A percentile compares a stretch with the other conserved stretches of the same genome.
These are phyloP conservation scores for Lophotis ruficrista DNA, from an alignment of 2,113 vertebrate species.

Conservation along the genomic window DNA sequence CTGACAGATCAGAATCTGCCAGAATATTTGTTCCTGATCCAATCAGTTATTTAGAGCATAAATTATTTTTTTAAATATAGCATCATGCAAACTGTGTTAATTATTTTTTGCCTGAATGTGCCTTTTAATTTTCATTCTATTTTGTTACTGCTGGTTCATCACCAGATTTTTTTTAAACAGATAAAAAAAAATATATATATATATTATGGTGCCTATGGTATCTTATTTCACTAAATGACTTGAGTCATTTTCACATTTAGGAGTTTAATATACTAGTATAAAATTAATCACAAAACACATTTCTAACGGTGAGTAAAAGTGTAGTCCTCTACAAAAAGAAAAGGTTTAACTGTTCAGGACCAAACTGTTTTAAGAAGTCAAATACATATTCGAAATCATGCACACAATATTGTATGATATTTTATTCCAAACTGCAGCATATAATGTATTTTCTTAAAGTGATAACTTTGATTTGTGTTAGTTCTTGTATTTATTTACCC, in stretches of 20 bases:
- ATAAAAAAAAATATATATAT: not conserved
- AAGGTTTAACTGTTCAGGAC: slow-evolving; percentile 2
- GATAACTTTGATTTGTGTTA: slow-evolving; percentile 31
- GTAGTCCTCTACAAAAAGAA: slow-evolving; percentile 11
- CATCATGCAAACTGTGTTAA: slow-evolving; percentile 10
- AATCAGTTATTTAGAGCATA: not conserved
- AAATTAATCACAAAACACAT: slow-evolving; percentile 24
- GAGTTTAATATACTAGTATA: slow-evolving; percentile 13
- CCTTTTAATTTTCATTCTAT: slow-evolving; percentile 73
- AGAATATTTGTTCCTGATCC: not conserved
- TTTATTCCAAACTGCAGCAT: slow-evolving; percentile 6
- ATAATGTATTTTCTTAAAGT: slow-evolving; percentile 32
- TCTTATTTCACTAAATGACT: slow-evolving; percentile 51
- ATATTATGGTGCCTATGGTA: slow-evolving; percentile 73
- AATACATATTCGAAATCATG: slow-evolving; percentile 27
- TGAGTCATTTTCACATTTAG: slow-evolving; percentile 42
- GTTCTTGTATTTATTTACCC: slow-evolving; percentile 52
- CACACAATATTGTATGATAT: not conserved
- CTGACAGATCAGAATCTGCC: not conserved
- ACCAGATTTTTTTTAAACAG: slow-evolving; percentile 36
- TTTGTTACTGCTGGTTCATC: slow-evolving; percentile 51
- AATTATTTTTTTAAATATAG: slow-evolving; percentile 28
- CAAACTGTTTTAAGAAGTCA: slow-evolving; percentile 9
- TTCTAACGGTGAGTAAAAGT: not conserved
- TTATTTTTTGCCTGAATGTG: slow-evolving; percentile 73